Evolutionary conservation across 2,797 vertebrate genomes (phyloP).

Genomic region (Sardinella longiceps): DNA sequence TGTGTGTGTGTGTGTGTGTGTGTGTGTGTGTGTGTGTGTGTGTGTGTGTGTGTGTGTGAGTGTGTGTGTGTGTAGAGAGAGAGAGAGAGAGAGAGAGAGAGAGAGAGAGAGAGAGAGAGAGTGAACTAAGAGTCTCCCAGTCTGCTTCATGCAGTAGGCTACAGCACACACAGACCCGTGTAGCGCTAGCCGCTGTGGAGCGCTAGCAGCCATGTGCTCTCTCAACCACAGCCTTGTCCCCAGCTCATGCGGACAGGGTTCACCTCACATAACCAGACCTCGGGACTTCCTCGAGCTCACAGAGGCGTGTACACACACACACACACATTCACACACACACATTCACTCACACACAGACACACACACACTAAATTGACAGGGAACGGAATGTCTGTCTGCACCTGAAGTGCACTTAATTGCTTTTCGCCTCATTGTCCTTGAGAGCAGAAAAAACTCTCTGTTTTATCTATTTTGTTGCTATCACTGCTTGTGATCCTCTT

Average conservation of each 20-base stretch:
- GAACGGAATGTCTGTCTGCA: neutral
- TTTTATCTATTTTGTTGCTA: neutral
- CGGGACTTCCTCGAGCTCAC: neutral
- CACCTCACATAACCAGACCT: neutral
- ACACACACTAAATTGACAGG: conserved; percentile 42
- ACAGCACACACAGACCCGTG: too few relatives aligned
- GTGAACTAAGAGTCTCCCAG: too few relatives aligned
- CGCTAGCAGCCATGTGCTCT: neutral
- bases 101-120: neutral
- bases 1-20: too few relatives aligned
- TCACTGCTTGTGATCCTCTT: neutral
- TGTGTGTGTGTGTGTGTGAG: too few relatives aligned
- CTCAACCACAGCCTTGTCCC: neutral
- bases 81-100: neutral
- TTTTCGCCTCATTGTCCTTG: neutral
- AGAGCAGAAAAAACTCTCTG: neutral
- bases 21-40: too few relatives aligned
- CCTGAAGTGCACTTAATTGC: neutral
- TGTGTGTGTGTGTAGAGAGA: neutral
- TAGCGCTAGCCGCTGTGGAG: neutral
- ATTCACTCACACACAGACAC: neutral
- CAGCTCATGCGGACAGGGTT: neutral
- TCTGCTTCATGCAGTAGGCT: neutral
- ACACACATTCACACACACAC: neutral
- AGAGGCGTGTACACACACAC: conserved; percentile 46